Percentiles rank a stretch among this genome's conserved stretches.
phyloP scores from a whole-genome alignment of 2,113 vertebrate species.

The Apus apus region DNA sequence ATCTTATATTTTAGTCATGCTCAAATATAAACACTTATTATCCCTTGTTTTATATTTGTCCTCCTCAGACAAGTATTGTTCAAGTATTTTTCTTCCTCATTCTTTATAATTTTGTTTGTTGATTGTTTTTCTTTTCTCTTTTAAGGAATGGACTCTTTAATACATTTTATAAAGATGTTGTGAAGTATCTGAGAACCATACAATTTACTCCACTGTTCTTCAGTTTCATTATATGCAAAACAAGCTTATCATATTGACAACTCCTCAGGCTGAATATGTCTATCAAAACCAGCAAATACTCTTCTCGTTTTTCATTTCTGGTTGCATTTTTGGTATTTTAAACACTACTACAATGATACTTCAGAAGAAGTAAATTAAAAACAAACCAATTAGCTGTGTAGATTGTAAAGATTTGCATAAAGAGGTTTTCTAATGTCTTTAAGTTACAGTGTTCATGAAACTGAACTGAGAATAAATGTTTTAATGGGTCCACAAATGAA shows the following conservation, averaged over 20 bases:
- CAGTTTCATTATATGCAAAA: neutral
- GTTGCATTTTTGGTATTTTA: conserved; percentile 23
- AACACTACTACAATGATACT: neutral
- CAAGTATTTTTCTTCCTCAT: neutral
- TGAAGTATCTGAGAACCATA: neutral
- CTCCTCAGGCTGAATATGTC: neutral
- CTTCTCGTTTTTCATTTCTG: neutral
- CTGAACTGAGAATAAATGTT: neutral
- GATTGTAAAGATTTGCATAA: neutral
- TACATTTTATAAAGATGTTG: neutral
- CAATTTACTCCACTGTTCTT: neutral
- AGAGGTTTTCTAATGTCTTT: neutral
- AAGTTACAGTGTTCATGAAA: neutral
- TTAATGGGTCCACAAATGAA: neutral
- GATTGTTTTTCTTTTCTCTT: neutral
- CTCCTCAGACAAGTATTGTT: neutral
- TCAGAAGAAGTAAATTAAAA: conserved; percentile 23
- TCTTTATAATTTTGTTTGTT: neutral
- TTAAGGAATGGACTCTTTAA: neutral
- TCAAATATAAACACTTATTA: neutral
- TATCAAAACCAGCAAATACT: neutral
- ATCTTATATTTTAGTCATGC: neutral
- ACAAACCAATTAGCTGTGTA: neutral
- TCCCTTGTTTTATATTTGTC: neutral
- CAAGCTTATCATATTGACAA: neutral